These are phyloP conservation scores for Centropus bengalensis DNA, from an alignment of 2,113 vertebrate genomes.

Conservation along the genomic window DNA sequence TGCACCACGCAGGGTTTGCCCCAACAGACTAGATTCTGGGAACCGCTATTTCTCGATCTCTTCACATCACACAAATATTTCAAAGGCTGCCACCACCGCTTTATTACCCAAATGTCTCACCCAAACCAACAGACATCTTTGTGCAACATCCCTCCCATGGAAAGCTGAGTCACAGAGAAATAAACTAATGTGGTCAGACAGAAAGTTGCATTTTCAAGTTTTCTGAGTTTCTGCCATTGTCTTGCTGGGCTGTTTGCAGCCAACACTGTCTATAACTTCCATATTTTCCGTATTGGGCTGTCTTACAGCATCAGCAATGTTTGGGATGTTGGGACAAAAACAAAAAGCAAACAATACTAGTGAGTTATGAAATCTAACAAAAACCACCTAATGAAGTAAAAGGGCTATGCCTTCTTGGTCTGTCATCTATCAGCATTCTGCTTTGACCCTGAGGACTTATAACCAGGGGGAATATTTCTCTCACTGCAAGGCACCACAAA, in stretches of 20 bases:
- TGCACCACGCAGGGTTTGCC: not conserved
- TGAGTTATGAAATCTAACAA: not conserved
- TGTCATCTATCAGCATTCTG: not conserved
- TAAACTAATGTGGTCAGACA: not conserved
- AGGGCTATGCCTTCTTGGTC: not conserved
- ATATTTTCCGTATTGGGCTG: not conserved
- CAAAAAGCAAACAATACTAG: not conserved
- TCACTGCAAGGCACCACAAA: not conserved
- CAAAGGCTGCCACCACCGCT: rapidly evolving
- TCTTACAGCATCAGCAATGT: not conserved
- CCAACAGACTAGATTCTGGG: not conserved
- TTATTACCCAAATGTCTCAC: not conserved
- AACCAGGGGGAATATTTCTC: not conserved
- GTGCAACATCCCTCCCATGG: not conserved
- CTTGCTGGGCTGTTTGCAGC: not conserved
- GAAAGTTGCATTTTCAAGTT: not conserved
- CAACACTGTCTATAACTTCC: not conserved
- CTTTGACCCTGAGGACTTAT: not conserved
- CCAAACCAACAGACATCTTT: not conserved
- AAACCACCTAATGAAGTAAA: not conserved
- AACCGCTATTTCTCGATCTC: not conserved
- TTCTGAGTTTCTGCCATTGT: not conserved
- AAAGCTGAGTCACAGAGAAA: slow-evolving; percentile 11
- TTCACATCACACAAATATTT: not conserved
- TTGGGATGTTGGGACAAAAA: not conserved